Conservation (phyloP, 2,888 invertebrate genomes). For the Rhagium mordax region DNA sequence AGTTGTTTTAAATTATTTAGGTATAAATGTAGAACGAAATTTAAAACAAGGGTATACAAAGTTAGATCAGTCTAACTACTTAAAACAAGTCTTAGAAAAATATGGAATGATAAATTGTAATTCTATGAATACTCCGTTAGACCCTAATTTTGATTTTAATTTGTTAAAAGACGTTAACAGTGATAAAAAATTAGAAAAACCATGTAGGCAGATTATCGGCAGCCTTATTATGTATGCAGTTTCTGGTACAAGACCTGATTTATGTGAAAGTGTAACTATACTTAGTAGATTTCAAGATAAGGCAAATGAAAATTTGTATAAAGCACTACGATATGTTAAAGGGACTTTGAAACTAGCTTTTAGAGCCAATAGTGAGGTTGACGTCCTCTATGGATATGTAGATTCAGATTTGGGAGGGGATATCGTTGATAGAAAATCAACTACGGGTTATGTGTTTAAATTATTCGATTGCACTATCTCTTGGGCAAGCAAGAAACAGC, state of each 20-base stretch:
- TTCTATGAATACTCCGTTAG: neutral
- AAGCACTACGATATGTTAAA: neutral
- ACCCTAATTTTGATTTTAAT: neutral
- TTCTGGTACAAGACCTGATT: neutral
- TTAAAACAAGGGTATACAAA: too few species aligned
- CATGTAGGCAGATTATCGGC: neutral
- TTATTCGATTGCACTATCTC: neutral
- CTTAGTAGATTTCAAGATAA: neutral
- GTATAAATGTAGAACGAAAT: too few species aligned
- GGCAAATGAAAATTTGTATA: neutral
- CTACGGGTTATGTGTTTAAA: neutral
- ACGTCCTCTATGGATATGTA: neutral
- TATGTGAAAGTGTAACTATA: neutral
- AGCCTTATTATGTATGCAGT: neutral
- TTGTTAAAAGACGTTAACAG: neutral
- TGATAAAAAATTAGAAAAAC: neutral
- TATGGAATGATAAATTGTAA: neutral
- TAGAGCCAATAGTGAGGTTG: too few species aligned
- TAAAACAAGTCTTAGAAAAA: too few species aligned
- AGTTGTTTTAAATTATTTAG: too few species aligned
- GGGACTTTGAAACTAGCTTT: neutral
- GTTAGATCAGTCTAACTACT: too few species aligned
- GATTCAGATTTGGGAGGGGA: neutral
- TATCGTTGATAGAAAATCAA: neutral
- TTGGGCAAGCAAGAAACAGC: neutral